These are phyloP conservation scores for Urocyon cinereoargenteus DNA, from an alignment of 2,797 vertebrate genomes.

Conservation along the genomic window DNA sequence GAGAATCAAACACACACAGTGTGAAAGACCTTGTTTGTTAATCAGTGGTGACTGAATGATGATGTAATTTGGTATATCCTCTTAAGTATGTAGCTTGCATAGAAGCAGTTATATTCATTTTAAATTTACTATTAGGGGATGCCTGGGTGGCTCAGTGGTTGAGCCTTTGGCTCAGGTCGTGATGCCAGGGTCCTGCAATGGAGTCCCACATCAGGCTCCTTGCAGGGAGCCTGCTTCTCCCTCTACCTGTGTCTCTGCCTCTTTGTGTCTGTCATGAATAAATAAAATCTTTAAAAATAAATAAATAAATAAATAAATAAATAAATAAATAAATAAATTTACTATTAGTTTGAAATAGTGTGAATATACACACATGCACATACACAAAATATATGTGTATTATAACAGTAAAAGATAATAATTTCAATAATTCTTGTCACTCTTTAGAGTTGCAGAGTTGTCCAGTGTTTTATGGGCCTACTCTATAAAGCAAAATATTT, in stretches of 20 bases:
- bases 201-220: no score
- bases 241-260: no score
- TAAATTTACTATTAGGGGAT: not conserved
- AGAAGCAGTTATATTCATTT: not conserved
- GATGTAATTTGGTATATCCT: not conserved
- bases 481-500: not conserved
- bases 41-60: not conserved
- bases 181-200: no score
- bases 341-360: not conserved
- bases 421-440: constrained; percentile 21
- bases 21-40: not conserved
- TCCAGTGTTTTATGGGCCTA: not conserved
- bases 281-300: no score
- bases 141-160: no score
- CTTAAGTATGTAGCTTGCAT: not conserved
- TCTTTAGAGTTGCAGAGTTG: not conserved
- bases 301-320: no score
- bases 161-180: no score
- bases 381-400: not conserved
- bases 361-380: not conserved
- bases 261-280: no score
- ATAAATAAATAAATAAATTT: not conserved
- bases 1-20: not conserved
- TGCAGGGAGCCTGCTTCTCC: no score
- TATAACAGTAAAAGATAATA: not conserved